Base-by-base conservation (phyloP, 2,113 vertebrate genomes). In the Morphnarchus princeps region DNA sequence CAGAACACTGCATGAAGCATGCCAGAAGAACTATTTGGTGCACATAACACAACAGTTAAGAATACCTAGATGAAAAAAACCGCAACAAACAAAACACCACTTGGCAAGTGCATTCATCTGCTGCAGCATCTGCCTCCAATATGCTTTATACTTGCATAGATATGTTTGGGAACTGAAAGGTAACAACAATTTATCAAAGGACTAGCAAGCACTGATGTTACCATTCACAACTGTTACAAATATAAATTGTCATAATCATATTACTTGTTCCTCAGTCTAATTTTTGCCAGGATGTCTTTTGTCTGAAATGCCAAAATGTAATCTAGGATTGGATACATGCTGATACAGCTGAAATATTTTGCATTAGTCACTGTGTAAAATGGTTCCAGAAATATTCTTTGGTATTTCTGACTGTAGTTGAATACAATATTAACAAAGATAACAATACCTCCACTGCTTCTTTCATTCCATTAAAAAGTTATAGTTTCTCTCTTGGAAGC, bases 141-240 rank as follows among this genome's bases (percentile, higher is more conserved):
- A 92, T 93, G 94, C 84, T 88, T 71, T 79, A 69, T 86, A 69
- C 87, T 87, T 87, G 24, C 61, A 67, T 19, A 57, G 90, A 92
- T 88, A 55, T 7, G 0, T 90, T 92, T 79, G 90, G 93, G 95
- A 96, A 86, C 84, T 69, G 92, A 93, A 93, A 97, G 88, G 82
- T 96, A 97, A 82, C 67, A 84, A 69, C 72, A 96, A 87, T 94
- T 97, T 96, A 90, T 96, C 69, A 90, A 93, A 97, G 94, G 76
- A 97, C 94, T 96, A 95, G 84, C 61, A 82, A 95, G 87, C 54
- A 42, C 57, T 84, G 94, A 71, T 91, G 89, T 61, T 92, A 58
- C 49, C 88, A 45, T 83, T 95, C 59, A 82, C 77, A 95, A 74
- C 69, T 86, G 54, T 82, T 96, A 66, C 62, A 87, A 70, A 91